A percentile compares a stretch with the other conserved stretches of the same genome.
phyloP scores from a whole-genome alignment of 2,113 vertebrate genomes.

The Pogona vitticeps region DNA sequence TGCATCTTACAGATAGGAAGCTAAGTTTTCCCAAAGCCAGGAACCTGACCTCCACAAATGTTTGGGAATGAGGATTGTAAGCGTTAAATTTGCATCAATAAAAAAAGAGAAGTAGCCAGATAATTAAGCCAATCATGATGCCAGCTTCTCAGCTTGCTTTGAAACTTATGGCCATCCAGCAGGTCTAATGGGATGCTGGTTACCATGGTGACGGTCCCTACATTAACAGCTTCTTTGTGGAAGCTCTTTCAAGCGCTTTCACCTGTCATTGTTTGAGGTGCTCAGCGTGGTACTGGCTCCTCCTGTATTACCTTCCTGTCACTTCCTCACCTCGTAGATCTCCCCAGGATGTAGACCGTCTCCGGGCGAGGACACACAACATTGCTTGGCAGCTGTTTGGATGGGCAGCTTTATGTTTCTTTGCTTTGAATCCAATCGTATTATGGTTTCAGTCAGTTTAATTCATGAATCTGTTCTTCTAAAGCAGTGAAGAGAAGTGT shows the following conservation, averaged over 20 bases:
- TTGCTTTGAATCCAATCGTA: not conserved
- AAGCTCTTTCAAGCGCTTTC: rapidly evolving
- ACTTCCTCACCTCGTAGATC: conserved; percentile 4
- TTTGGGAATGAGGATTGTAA: not conserved
- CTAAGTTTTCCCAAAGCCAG: not conserved
- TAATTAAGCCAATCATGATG: not conserved
- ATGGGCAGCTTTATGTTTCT: not conserved
- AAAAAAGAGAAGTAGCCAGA: not conserved
- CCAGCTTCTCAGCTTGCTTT: not conserved
- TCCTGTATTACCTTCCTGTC: not conserved
- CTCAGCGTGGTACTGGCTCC: not conserved
- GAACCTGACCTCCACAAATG: not conserved
- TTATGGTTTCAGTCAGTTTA: not conserved
- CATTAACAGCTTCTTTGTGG: not conserved
- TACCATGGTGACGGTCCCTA: not conserved
- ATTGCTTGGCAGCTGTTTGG: not conserved
- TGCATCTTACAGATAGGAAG: not conserved
- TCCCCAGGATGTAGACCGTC: not conserved
- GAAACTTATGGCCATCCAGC: not conserved
- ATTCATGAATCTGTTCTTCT: conserved; percentile 23
- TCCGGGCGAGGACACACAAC: not conserved
- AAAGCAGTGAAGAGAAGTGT: too few species aligned
- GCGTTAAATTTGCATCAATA: not conserved
- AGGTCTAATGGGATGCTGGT: not conserved
- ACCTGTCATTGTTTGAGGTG: not conserved